These are phyloP conservation scores for Morpho achilles DNA, from an alignment of 2,888 invertebrate genomes.

Conservation along the genomic window DNA sequence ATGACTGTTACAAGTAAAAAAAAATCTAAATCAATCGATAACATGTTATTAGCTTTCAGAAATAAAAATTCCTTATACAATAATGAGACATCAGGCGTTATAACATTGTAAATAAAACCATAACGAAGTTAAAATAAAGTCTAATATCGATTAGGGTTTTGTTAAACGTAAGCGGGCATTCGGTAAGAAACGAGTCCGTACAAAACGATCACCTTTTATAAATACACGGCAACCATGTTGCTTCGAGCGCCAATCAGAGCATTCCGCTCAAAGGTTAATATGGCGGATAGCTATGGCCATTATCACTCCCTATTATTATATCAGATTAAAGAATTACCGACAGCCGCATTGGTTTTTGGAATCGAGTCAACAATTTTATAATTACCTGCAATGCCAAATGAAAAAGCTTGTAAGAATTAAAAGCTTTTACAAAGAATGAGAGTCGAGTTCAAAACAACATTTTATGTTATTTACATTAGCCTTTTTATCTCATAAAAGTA, in stretches of 20 bases:
- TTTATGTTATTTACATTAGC: neutral
- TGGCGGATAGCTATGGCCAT: slow-evolving; percentile 58
- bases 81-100: slow-evolving; percentile 7
- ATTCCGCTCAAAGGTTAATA: slow-evolving; percentile 42
- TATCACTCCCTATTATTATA: slow-evolving; percentile 58
- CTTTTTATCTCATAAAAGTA: neutral
- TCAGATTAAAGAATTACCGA: slow-evolving; percentile 40
- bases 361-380: slow-evolving; percentile 19
- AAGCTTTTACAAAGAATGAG: neutral
- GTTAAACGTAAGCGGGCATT: slow-evolving; percentile 27
- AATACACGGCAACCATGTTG: slow-evolving; percentile 65
- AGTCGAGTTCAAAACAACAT: neutral
- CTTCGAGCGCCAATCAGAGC: slow-evolving; percentile 57
- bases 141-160: slow-evolving; percentile 12
- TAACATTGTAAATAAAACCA: slow-evolving; percentile 8
- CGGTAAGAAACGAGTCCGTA: slow-evolving; percentile 34
- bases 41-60: slow-evolving; percentile 11
- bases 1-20: neutral
- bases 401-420: neutral
- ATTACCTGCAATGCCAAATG: slow-evolving; percentile 3
- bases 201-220: slow-evolving; percentile 36
- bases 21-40: neutral
- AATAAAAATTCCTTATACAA: slow-evolving; percentile 20
- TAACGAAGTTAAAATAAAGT: slow-evolving; percentile 5
- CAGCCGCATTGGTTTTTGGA: slow-evolving; percentile 26